Conservation (phyloP, 2,888 invertebrate species). For the Cepaea hortensis region DNA sequence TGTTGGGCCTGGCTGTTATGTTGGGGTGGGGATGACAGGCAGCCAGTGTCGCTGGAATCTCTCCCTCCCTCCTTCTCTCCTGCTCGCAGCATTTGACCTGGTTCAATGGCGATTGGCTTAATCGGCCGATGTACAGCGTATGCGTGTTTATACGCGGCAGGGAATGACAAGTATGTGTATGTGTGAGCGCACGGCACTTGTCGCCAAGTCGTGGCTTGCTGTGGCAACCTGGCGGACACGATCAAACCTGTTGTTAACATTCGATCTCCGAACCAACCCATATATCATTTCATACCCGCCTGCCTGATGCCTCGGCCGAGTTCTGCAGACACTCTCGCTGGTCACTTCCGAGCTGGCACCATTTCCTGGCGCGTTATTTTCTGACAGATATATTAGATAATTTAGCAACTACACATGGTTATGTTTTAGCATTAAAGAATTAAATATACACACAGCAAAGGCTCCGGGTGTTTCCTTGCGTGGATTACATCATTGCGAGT, state of each 20-base stretch:
- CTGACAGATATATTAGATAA: too few species aligned
- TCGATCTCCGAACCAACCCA: slow-evolving; percentile 31
- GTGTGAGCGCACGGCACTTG: slow-evolving; percentile 20
- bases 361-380: neutral
- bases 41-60: neutral
- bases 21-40: neutral
- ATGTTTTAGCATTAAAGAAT: too few species aligned
- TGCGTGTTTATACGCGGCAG: neutral
- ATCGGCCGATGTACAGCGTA: neutral
- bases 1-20: neutral
- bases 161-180: neutral
- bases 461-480: neutral
- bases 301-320: neutral
- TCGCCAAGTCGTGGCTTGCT: slow-evolving; percentile 46
- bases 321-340: neutral
- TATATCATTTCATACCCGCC: neutral
- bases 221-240: slow-evolving; percentile 37
- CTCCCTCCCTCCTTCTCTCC: neutral
- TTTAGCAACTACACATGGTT: too few species aligned
- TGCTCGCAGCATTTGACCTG: neutral
- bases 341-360: neutral
- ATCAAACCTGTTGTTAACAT: slow-evolving; percentile 36
- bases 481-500: too few species aligned
- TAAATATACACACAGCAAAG: too few species aligned
- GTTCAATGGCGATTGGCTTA: slow-evolving; percentile 23